Percentiles rank a stretch among this genome's conserved stretches.
Evolutionary conservation across 1,140 invertebrate species (phyloP).

Genomic region (Acromyrmex echinatior): DNA sequence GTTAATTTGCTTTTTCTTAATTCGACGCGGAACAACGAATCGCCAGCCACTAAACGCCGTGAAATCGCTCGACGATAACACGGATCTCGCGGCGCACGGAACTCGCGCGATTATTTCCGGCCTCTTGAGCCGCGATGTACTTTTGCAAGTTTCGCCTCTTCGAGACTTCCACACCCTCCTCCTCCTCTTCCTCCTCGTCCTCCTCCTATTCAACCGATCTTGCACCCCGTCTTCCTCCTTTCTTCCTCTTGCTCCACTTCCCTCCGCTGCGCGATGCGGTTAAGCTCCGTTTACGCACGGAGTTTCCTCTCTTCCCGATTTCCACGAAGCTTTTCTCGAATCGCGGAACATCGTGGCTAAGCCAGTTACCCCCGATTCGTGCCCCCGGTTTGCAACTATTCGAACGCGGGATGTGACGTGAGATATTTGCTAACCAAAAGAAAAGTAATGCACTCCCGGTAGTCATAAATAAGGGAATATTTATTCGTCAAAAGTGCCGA

Average conservation of each 20-base stretch:
- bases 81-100: slow-evolving; percentile 70
- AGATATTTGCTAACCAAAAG: slow-evolving; percentile 47
- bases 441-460: slow-evolving; percentile 34
- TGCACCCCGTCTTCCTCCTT: background rate
- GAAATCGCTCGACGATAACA: slow-evolving; percentile 76
- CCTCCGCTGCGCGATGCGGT: slow-evolving; percentile 70
- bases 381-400: slow-evolving; percentile 48
- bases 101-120: slow-evolving; percentile 85
- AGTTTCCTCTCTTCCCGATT: slow-evolving; percentile 79
- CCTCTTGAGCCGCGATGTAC: slow-evolving; percentile 85
- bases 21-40: slow-evolving; percentile 71
- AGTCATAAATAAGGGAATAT: background rate
- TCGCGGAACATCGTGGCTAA: slow-evolving; percentile 51
- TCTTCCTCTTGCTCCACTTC: background rate
- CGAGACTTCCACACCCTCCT: slow-evolving; percentile 68
- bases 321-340: slow-evolving; percentile 71
- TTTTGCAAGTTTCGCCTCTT: slow-evolving; percentile 83
- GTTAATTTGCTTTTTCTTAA: slow-evolving; percentile 47
- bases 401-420: slow-evolving; percentile 38
- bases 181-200: background rate
- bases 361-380: slow-evolving; percentile 50
- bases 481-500: background rate
- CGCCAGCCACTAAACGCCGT: slow-evolving; percentile 80
- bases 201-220: background rate
- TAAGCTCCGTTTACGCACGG: slow-evolving; percentile 83